Evolutionary conservation across 2,888 invertebrate genomes (phyloP), one percentile per base, ranked within the genome.

Genomic region (Ceriagrion tenellum): DNA sequence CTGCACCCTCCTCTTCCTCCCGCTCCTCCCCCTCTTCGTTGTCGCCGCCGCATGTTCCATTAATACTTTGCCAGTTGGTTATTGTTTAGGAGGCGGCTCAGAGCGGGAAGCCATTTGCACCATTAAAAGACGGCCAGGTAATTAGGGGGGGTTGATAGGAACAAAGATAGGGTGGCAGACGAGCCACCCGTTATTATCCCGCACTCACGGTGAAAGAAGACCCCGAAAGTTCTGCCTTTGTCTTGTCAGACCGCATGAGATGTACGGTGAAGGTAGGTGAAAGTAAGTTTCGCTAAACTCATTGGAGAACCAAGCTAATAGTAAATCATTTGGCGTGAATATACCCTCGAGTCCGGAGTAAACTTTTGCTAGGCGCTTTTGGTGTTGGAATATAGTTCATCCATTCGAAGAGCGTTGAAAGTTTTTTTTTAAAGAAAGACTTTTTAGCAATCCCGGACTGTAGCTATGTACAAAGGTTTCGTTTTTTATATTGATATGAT

Each of bases 61-160:
- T 81, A 81, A 35, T 81, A 35, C 81, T 81, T 81, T 35, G 81
- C 35, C n/a, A 81, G 81, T 81, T 81, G 81, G 81, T 81, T 81
- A 35, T 81, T 81, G 81, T 81, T 35, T 81, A 13, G 81, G 35
- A 81, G 81, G 35, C 18, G 81, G 30, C 81, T 81, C 26, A 0
- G 16, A 30, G 81, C 81, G 81, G 81, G 81, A 16, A 6, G 30
- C 81, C 81, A 35, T 81, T 81, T 81, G 13, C 69, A n/a, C 69
- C 69, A 69, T 69, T 69, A 69, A 69, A 81, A 81, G 35, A 81
- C 74, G 81, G 81, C 13, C 13, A 35, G 81, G 81, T 81, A 81
- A 81, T 81, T 35, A 81, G 35, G 81, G 81, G 81, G 47, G 47
- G 59, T 18, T 81, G 74, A 81, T 35, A 18, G 35, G 35, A 35